Evolutionary conservation across 2,113 vertebrate species (phyloP).

Genomic region (Neoarius graeffei): DNA sequence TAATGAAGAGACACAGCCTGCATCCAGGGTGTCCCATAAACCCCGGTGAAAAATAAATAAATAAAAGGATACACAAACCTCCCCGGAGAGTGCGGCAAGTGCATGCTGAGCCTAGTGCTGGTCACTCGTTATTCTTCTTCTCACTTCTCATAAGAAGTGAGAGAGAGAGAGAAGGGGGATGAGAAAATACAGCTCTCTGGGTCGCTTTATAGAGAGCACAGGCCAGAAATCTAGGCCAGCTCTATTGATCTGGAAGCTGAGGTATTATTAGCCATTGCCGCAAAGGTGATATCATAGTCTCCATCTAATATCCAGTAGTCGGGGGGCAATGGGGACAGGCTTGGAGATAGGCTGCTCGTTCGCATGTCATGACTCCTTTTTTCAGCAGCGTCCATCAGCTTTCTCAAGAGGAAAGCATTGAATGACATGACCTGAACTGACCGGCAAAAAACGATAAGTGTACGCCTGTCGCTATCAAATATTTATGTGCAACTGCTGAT

Average conservation of each 20-base stretch:
- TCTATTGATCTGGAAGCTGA: slow-evolving; percentile 77
- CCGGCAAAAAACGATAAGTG: slow-evolving; percentile 77
- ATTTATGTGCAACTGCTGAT: slow-evolving; percentile 74
- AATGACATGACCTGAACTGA: slow-evolving; percentile 57
- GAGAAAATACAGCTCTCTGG: slow-evolving; percentile 61
- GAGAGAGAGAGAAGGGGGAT: neutral
- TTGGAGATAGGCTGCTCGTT: slow-evolving; percentile 23
- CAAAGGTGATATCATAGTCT: slow-evolving; percentile 73
- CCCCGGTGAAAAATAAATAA: slow-evolving; percentile 33
- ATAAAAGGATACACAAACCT: slow-evolving; percentile 32
- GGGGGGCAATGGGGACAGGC: slow-evolving; percentile 52
- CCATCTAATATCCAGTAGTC: slow-evolving; percentile 69
- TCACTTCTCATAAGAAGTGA: slow-evolving; percentile 64
- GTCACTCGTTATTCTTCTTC: slow-evolving; percentile 70
- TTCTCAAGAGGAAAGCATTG: slow-evolving; percentile 30
- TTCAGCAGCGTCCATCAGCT: neutral
- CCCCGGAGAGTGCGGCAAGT: slow-evolving; percentile 40
- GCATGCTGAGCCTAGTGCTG: slow-evolving; percentile 51
- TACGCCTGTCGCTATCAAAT: slow-evolving; percentile 70
- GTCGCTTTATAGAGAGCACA: slow-evolving; percentile 75
- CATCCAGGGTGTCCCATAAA: slow-evolving; percentile 58
- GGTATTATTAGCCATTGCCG: slow-evolving; percentile 73
- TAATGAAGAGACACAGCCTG: slow-evolving; percentile 71
- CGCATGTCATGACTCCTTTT: slow-evolving; percentile 12
- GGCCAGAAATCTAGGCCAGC: slow-evolving; percentile 73